Base-by-base conservation (phyloP, 2,888 invertebrate genomes). In the Diogma glabrata region DNA sequence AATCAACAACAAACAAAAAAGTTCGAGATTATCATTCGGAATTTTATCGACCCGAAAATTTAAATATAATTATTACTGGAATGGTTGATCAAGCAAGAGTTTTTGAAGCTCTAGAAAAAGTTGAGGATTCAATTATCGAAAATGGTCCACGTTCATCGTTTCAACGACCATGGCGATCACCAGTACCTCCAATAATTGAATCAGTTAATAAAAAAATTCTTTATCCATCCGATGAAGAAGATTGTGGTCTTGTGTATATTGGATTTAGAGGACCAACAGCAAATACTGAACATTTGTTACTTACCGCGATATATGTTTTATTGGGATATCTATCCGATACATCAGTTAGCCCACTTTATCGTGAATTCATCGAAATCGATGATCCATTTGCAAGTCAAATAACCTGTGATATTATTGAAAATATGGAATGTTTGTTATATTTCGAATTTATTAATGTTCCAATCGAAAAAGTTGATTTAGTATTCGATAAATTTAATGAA, bases 41-140 rank as follows among this genome's bases (percentile, higher is more conserved):
- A 54, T 93, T 87, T 69, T 95, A 94, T 67, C 76, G 90, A 19
- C 82, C 93, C 2, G 89, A 91, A 67, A 95, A 95, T 67, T 71
- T 93, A 52, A 84, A 85, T 54, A 72, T 93, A 3, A 82, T 92
- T 50, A 80, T 93, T 49, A 82, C 86, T 12, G 93, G 93, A 1
- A 82, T 84, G 70, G 82, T 92, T 16, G 77, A 81, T 46, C 79
- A 83, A 1, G 75, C 79, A 12, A 79, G 86, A 60, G 80, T 93
- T 3, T 87, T 92, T 61, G 73, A 76, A 59, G 81, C 82, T 4
- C 67, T 94, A 51, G 72, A 77, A 50, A 75, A 78, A 4, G 71
- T 90, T 1, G 90, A 92, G 66, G 75, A 83, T 58, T 88, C 84
- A 70, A 87, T 89, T 4, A 22, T 48, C n/a, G 8, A 30, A 12